A percentile compares a stretch with the other conserved stretches of the same genome.
Evolutionary conservation across 2,888 invertebrate genomes (phyloP).

Genomic region (Eumacrocentrus americanus): DNA sequence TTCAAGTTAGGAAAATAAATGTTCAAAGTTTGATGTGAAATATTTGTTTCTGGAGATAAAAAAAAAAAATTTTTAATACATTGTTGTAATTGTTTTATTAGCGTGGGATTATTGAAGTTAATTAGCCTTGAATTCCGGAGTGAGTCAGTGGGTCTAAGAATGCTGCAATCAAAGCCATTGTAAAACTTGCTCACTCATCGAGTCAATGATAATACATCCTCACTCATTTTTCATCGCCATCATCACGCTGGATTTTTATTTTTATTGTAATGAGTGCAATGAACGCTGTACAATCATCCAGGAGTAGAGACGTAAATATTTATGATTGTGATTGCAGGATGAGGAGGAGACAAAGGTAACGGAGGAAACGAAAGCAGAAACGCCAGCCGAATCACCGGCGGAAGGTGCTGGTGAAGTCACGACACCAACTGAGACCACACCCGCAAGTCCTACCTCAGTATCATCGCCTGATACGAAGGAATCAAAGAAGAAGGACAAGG

Average conservation of each 20-base stretch:
- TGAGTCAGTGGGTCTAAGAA: too few species aligned
- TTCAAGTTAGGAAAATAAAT: too few species aligned
- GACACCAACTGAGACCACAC: constrained; percentile 55
- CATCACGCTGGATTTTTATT: not conserved
- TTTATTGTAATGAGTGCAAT: not conserved
- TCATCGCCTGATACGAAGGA: constrained; percentile 58
- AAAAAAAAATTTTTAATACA: not conserved
- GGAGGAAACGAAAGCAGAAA: constrained; percentile 53
- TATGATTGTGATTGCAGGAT: constrained; percentile 33
- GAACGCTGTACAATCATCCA: not conserved
- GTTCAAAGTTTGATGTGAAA: too few species aligned
- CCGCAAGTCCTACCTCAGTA: constrained; percentile 51
- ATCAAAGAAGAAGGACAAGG: constrained; percentile 59
- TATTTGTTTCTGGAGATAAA: not conserved
- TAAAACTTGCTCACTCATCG: too few species aligned
- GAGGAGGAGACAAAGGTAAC: constrained; percentile 45
- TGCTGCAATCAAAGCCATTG: too few species aligned
- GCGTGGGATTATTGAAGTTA: too few species aligned
- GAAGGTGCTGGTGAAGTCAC: constrained; percentile 55
- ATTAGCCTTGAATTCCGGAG: too few species aligned
- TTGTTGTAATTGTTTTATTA: not conserved
- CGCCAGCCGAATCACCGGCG: constrained; percentile 48
- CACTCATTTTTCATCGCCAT: too few species aligned
- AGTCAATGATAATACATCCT: too few species aligned
- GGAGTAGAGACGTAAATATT: not conserved